phyloP scores from a whole-genome alignment of 2,888 invertebrate species.

The Bugula neritina region DNA sequence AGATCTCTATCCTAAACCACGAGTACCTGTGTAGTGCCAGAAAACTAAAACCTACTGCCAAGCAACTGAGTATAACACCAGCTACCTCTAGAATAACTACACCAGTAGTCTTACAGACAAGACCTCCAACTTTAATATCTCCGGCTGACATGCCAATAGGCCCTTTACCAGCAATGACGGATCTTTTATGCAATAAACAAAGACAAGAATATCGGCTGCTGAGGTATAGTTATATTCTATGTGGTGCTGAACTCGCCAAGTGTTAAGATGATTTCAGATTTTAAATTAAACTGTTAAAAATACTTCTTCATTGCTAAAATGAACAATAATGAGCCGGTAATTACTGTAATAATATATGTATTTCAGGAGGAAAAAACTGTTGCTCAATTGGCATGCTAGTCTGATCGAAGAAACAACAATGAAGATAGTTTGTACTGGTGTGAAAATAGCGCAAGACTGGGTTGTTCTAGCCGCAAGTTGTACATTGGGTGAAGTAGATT shows the following conservation, averaged over 20 bases:
- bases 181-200: neutral
- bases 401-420: neutral
- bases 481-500: neutral
- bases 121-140: neutral
- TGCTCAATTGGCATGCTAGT: slow-evolving; percentile 13
- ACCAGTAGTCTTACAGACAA: neutral
- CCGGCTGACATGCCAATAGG: slow-evolving; percentile 21
- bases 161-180: slow-evolving; percentile 12
- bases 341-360: neutral
- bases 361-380: slow-evolving; percentile 11
- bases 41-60: too few species aligned
- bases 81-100: too few species aligned
- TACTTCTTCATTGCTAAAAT: too few species aligned
- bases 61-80: too few species aligned
- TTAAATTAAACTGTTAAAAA: too few species aligned
- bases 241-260: too few species aligned
- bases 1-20: too few species aligned
- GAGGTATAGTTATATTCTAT: too few species aligned
- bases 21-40: too few species aligned
- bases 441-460: neutral
- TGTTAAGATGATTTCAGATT: too few species aligned
- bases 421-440: neutral
- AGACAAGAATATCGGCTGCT: too few species aligned
- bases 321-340: too few species aligned
- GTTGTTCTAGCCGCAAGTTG: slow-evolving; percentile 1